Base-by-base conservation (phyloP, 2,888 invertebrate species). In the Byasa hedistus region DNA sequence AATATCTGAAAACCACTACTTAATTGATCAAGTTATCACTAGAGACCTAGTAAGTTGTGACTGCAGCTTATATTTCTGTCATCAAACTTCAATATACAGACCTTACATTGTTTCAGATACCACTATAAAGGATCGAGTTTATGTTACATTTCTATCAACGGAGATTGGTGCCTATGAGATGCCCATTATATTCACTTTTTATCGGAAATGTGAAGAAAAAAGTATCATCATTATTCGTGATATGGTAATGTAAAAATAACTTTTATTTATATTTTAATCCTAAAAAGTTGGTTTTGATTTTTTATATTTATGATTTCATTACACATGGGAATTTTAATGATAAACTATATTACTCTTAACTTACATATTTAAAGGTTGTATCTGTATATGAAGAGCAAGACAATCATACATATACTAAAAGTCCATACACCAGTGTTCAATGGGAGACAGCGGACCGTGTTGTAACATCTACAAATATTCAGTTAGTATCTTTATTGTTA, bases 151-250 rank as follows among this genome's bases (percentile, higher is more conserved):
- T 57, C 1, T 10, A 24, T 73, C 79, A 7, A 59, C 70, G 17
- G 82, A 84, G 22, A 81, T 89, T 61, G 91, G 91, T 3, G 85
- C 84, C 63, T 89, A 82, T 70, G 89, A 88, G 76, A 90, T 92
- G 81, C 91, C 92, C 1, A 78, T 92, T 7, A 82, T 87, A 75
- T 91, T 92, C 68, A 85, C 86, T 44, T 87, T 92, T 70, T 76
- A 82, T 70, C 81, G 79, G 54, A 69, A 67, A 19, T 79, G 71
- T 36, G 74, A 74, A 61, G 70, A 76, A 15, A 79, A 80, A 61
- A 76, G 78, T 44, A 77, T 91, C 61, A 81, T 88, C 52, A 80
- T 90, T 70, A 73, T 85, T 8, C 81, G 91, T 71, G 86, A 91
- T 78, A 85, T 92, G 85, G 92, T 92, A 79, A 79, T 32, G 62